Base-by-base conservation (phyloP, 2,888 invertebrate species). In the Drosophila colorata region DNA sequence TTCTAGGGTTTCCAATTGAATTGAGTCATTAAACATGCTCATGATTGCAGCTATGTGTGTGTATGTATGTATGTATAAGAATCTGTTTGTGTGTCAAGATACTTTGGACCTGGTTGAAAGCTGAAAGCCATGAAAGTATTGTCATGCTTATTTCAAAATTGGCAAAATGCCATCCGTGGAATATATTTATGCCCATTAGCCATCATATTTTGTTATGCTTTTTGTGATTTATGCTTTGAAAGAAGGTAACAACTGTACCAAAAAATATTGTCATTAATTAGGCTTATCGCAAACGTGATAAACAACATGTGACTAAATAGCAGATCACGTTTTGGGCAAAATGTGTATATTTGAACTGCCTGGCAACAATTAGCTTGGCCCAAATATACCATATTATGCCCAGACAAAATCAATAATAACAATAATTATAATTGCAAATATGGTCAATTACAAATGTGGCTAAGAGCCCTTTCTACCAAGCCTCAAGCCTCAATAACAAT, bases 241-340 rank as follows among this genome's bases (percentile, higher is more conserved):
- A 41, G 33, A 31, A 8, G 23, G 9, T 7, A 31, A 16, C 44
- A 59, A 59, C 49, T 37, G 35, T 55, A 56, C 25, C 20, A 18
- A 16, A 41, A 35, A 47, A 31, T 7, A 35, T 11, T 14, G 35
- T 8, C 43, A 43, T 38, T 61, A 44, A 14, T 56, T 18, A n/a
- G 2, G 14, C 70, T 67, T 78, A 74, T 77, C 76, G 23, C 9
- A 60, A 77, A 74, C 76, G 78, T 78, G 76, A 66, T 70, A 70
- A 67, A 43, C 40, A 28, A 14, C 76, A 67, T 78, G 79, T 77
- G 66, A 70, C 67, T 40, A 66, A 60, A 64, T 16, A 28, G 51
- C 37, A 20, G 38, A 41, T 61, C 76, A 76, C 76, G 76, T 76
- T 76, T 75, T 43, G 40, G 23, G n/a, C 35, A 23, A 52, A 35